A percentile compares a stretch with the other conserved stretches of the same genome.
phyloP scores from a whole-genome alignment of 1,140 invertebrate genomes.

The Aphis gossypii region DNA sequence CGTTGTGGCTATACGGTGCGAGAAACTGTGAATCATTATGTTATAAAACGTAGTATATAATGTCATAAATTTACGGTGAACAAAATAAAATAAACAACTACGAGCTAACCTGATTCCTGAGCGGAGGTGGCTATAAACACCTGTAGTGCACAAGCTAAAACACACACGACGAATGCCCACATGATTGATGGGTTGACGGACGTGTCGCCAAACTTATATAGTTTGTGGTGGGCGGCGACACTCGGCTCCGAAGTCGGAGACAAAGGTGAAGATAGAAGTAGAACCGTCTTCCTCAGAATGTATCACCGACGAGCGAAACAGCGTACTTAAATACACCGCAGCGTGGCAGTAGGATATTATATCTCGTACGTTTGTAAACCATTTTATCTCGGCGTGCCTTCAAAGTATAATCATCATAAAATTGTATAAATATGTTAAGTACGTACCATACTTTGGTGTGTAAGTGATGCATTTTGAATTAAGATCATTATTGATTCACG shows the following conservation, averaged over 20 bases:
- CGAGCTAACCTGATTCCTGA: background rate
- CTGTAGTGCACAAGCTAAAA: background rate
- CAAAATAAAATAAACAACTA: background rate
- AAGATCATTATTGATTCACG: background rate
- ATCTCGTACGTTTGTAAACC: background rate
- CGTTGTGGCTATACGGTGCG: background rate
- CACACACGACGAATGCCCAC: background rate
- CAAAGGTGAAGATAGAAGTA: background rate
- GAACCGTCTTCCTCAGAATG: background rate
- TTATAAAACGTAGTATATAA: background rate
- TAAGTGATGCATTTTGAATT: background rate
- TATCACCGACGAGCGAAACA: background rate
- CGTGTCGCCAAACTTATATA: conserved; percentile 3
- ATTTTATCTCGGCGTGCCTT: background rate
- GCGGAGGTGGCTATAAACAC: background rate
- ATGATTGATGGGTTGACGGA: conserved; percentile 1
- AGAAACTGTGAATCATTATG: background rate
- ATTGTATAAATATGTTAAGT: background rate
- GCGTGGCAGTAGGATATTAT: background rate
- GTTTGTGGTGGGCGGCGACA: background rate
- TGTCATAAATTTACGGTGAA: background rate
- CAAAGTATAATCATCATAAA: background rate
- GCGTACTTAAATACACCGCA: background rate
- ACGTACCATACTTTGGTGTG: background rate
- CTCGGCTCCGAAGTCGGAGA: background rate